Evolutionary conservation across 1,140 invertebrate species (phyloP), one percentile per base, ranked within the genome.

Genomic region (Temnothorax longispinosus): DNA sequence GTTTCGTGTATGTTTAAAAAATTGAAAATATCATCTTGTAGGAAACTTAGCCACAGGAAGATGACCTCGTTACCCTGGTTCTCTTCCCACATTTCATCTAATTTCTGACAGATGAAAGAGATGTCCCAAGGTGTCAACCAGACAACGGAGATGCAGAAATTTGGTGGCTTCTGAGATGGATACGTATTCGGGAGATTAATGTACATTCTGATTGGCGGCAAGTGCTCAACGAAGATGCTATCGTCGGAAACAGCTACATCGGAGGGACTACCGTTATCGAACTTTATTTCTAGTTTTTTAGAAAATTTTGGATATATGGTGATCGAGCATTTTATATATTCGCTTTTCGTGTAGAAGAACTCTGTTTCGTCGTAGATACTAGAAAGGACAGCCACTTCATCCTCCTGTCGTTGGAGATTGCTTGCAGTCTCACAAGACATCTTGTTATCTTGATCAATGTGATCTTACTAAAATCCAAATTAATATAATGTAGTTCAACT

Each of bases 31-130:
- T 96, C 96, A 47, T 96, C 92, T 86, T 95, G 94, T 4, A 97
- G 91, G 90, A 96, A 96, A 50, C 94, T 91, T 74, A 94, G 93
- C 96, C 96, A 97, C 15, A 92, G 88, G 85, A 95, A 96, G 0
- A 97, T 87, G 58, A 97, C 93, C 41, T 95, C 95, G 58, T 92
- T 93, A 6, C 94, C 94, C 77, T 92, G 84, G 87, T 96, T 95
- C 50, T 96, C 93, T 52, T 94, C 80, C 96, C 96, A 97, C 10
- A 97, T 85, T 11, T 94, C 88, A 89, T 97, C 92, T 18, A 93
- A 87, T 76, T 89, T 88, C 47, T 92, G 90, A 62, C 91, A 92
- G 54, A 90, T 3, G 5, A 74, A 41, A 10, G 92, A 92, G 67
- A 85, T 85, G 41, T 92, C 62, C 91, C 90, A 92, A 2, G 78